These are phyloP conservation scores for Mystacornis crossleyi DNA, from an alignment of 2,113 vertebrate species.

Conservation along the genomic window DNA sequence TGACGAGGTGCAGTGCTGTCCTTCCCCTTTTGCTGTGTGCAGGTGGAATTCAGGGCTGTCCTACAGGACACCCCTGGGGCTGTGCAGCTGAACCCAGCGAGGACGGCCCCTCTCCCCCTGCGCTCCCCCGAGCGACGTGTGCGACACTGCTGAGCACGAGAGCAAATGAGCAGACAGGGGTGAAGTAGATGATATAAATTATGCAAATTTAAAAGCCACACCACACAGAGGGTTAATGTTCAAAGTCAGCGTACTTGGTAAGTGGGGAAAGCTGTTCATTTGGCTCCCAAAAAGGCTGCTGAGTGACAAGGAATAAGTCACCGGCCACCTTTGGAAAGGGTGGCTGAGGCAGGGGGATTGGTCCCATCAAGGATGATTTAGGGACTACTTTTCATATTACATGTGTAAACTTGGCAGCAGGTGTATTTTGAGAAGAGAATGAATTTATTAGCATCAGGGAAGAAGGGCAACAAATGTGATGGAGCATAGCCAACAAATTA, in stretches of 20 bases:
- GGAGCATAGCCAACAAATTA: slow-evolving; percentile 56
- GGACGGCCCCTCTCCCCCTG: not conserved
- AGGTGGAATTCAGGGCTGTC: not conserved
- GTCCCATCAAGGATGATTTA: not conserved
- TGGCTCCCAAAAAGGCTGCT: not conserved
- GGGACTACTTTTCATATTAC: not conserved
- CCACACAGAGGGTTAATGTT: slow-evolving; percentile 7
- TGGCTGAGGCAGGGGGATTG: not conserved
- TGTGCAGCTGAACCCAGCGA: accelerated
- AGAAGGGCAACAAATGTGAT: slow-evolving; percentile 21
- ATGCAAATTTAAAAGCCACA: slow-evolving; percentile 18
- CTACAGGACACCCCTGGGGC: not conserved
- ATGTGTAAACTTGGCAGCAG: slow-evolving; percentile 18
- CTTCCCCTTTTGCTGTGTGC: not conserved
- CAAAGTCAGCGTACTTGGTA: not conserved
- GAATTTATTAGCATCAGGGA: not conserved
- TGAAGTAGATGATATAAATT: not conserved
- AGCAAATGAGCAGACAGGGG: not conserved
- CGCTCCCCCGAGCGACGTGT: accelerated
- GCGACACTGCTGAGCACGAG: not conserved
- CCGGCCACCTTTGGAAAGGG: not conserved
- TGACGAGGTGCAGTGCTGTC: not conserved
- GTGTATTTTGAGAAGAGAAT: slow-evolving; percentile 4
- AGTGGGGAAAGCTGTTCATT: not conserved
- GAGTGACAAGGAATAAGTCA: slow-evolving; percentile 1